Evolutionary conservation across 2,113 vertebrate genomes (phyloP).

Genomic region (Scopus umbretta): DNA sequence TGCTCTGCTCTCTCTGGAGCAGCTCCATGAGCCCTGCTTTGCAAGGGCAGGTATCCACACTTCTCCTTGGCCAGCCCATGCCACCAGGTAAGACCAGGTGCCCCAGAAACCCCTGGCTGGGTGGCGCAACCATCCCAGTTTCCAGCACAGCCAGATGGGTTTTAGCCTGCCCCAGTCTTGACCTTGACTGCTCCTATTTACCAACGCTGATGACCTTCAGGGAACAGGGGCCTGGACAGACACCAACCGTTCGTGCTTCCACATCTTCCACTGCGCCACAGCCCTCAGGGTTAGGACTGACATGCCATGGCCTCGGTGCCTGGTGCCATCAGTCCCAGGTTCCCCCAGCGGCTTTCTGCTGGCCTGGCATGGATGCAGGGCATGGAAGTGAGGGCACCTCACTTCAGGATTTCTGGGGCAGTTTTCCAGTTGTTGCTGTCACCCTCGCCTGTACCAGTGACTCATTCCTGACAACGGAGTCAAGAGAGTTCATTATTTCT

Average conservation of each 20-base stretch:
- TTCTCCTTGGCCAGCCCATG: accelerated
- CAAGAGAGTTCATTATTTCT: neutral
- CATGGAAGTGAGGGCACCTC: neutral
- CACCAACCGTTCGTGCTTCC: neutral
- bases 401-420: neutral
- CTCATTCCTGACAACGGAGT: neutral
- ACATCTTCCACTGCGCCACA: neutral
- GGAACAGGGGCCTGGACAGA: neutral
- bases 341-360: neutral
- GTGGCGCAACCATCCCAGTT: neutral
- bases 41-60: neutral
- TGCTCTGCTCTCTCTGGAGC: neutral
- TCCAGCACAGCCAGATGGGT: neutral
- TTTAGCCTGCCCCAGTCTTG: neutral
- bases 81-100: neutral
- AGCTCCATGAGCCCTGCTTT: neutral
- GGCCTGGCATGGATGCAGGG: accelerated
- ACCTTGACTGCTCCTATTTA: neutral
- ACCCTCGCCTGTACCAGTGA: neutral
- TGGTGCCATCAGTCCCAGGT: neutral
- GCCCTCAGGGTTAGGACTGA: neutral
- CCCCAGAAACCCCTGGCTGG: neutral
- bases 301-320: accelerated
- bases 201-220: neutral
- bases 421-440: neutral